Conservation (phyloP, 2,797 vertebrate genomes). For the Sebastes ruberrimus region DNA sequence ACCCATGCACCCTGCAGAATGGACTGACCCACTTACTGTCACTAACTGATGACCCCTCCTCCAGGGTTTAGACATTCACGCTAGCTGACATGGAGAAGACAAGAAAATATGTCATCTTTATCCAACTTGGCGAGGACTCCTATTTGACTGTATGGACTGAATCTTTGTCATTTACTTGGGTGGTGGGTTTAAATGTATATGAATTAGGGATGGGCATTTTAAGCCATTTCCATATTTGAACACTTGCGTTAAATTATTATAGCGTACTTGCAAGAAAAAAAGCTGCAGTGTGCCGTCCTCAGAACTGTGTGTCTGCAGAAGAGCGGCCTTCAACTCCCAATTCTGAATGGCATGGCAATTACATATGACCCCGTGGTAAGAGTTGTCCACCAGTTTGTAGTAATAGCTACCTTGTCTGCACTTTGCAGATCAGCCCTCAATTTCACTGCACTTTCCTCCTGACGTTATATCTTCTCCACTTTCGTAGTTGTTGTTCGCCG, state of each 20-base stretch:
- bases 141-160: background rate
- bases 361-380: no score
- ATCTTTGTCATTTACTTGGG: background rate
- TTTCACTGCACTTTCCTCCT: no score
- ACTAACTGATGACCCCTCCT: conserved; percentile 71
- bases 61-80: conserved; percentile 50
- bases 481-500: no score
- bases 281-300: no score
- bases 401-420: no score
- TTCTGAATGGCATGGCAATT: no score
- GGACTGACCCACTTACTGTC: conserved; percentile 74
- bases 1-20: conserved; percentile 55
- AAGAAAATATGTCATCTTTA: conserved; percentile 30
- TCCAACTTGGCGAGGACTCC: background rate
- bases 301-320: no score
- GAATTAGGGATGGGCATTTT: background rate
- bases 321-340: no score
- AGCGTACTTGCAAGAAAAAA: background rate
- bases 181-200: background rate
- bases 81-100: conserved; percentile 33
- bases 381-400: no score
- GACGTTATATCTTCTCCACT: no score
- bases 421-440: no score
- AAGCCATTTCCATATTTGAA: background rate
- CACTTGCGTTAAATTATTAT: background rate